Evolutionary conservation across 2,113 vertebrate genomes (phyloP).

Genomic region (Rhabdomys dilectus): DNA sequence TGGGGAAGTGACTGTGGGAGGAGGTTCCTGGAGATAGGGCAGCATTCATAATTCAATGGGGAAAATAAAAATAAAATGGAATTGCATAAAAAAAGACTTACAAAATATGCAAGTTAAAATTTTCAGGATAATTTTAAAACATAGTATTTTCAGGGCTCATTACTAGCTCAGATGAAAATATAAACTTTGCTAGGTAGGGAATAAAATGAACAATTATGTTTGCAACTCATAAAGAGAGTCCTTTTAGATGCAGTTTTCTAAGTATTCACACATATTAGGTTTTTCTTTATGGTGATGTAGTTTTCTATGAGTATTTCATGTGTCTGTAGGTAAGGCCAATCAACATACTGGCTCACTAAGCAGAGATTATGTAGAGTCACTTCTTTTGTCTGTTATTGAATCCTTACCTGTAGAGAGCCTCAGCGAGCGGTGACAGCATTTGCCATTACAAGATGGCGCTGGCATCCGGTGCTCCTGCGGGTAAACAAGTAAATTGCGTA

Average conservation of each 20-base stretch:
- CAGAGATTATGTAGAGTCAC: neutral
- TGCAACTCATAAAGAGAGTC: too few relatives aligned
- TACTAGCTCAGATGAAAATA: neutral
- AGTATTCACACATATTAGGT: neutral
- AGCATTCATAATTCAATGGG: too few relatives aligned
- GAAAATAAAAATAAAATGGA: too few relatives aligned
- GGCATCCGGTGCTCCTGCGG: too few relatives aligned
- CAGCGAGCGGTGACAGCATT: too few relatives aligned
- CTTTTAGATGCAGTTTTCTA: neutral
- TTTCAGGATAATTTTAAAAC: neutral
- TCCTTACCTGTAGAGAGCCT: too few relatives aligned
- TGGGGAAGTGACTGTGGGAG: too few relatives aligned
- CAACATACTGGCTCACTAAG: too few relatives aligned
- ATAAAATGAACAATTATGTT: neutral
- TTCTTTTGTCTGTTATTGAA: neutral
- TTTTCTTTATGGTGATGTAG: neutral
- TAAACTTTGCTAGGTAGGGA: neutral
- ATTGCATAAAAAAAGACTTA: neutral
- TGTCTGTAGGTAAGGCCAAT: too few relatives aligned
- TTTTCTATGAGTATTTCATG: neutral
- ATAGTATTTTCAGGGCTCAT: neutral
- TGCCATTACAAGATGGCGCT: too few relatives aligned
- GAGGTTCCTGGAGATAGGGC: too few relatives aligned
- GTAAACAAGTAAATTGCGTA: too few relatives aligned
- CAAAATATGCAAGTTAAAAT: neutral